Base-by-base conservation (phyloP, 1,140 invertebrate species). In the Procambarus virginalis region DNA sequence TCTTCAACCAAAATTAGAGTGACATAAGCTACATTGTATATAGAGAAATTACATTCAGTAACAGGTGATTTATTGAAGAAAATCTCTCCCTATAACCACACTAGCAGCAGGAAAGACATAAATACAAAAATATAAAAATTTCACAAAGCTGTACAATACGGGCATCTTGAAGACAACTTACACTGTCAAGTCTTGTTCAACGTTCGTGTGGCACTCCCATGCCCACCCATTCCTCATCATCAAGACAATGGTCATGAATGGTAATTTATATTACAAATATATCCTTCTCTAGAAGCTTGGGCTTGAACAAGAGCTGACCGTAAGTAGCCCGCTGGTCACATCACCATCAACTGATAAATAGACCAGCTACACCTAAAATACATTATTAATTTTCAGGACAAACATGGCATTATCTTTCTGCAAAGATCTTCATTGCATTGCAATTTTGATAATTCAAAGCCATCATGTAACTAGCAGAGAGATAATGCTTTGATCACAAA, bases 41-140 rank as follows among this genome's bases (percentile, higher is more conserved):
- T 4, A 17, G 64, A 68, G 20, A 68, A 68, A 68, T 68, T 68
- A 34, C 68, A 73, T 73, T 22, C 68, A 73, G 68, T 73, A 73
- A 10, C n/a, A 73, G 10, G n/a, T 20, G 22, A 9, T 73, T 73
- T 73, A 73, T 73, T 34, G 68, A 73, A 73, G 5, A 70, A 73
- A 73, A 73, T 20, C 64, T 73, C 68, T 9, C 20, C n/a, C 22
- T 73, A 34, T 34, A 73, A 20, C 68, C 68, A 73, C 68, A 73
- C 68, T 73, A 73, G 68, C 22, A 73, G 22, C n/a, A 73, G 22
- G n/a, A 34, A 73, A 68, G 80, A 82, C 80, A 82, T 68, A 82
- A 82, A 82, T 82, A 82, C 80, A 82, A 82, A 82, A 82, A 82
- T 82, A 82, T 82, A 82, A 82, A 34, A 45, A 82, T 82, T 82